Conservation (phyloP, 2,888 invertebrate genomes). For the Disparrhopalites patrizii region DNA sequence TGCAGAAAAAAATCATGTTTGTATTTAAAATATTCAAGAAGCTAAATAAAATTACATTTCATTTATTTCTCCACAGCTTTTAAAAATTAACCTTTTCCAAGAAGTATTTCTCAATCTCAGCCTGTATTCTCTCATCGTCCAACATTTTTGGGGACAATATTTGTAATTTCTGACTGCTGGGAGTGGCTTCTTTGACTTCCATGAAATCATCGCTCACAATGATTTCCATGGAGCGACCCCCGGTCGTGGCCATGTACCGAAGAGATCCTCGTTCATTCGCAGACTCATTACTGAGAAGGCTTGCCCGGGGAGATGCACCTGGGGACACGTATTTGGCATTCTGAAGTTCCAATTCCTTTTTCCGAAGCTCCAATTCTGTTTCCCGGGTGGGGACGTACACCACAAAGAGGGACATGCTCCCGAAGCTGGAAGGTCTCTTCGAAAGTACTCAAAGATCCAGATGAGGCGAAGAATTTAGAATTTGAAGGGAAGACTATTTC, state of each 20-base stretch:
- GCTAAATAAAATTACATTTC: no score
- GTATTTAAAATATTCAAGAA: background rate
- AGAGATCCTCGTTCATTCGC: background rate
- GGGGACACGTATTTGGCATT: background rate
- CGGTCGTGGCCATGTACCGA: slow-evolving; percentile 4
- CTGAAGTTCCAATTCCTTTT: slow-evolving; percentile 27
- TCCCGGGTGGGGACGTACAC: slow-evolving; percentile 32
- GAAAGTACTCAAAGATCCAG: no score
- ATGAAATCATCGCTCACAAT: slow-evolving; percentile 22
- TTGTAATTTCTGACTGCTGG: background rate
- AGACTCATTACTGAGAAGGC: background rate
- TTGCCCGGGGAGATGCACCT: no score
- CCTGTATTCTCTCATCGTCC: slow-evolving; percentile 9
- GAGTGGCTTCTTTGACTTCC: background rate
- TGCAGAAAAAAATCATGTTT: no score
- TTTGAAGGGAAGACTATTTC: no score
- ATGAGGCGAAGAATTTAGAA: no score
- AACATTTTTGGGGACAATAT: background rate
- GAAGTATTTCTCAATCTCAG: slow-evolving; percentile 28
- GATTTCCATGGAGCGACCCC: slow-evolving; percentile 11
- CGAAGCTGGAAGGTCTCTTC: no score
- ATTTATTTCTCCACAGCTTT: no score
- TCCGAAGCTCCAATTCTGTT: slow-evolving; percentile 31
- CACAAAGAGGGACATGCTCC: slow-evolving; percentile 29
- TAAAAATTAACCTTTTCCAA: slow-evolving; percentile 25